Base-by-base conservation (phyloP, 64 coral and sea anemone species). In the Actinia tenebrosa region DNA sequence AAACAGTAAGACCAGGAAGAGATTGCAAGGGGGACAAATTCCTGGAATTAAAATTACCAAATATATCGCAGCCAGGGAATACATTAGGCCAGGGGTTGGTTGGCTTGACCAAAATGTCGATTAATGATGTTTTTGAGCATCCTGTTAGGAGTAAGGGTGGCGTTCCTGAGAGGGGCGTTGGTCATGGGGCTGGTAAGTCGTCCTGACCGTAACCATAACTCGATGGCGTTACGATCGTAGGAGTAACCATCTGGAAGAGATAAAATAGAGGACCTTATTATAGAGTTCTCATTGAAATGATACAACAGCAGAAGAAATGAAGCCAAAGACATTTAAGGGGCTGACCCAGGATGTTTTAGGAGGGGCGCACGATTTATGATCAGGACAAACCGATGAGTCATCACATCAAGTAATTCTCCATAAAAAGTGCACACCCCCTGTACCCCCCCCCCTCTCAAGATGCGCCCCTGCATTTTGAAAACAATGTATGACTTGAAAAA, bases 121-220 rank as follows among this genome's bases (percentile, higher is more conserved):
- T 90, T 84, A 25, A 99, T 99, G 60, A 99, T 86, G 13, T 86
- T 94, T 66, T 91, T 95, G 2, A 99, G 91, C 86, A 95, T 99
- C 78, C 93, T 95, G 78, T 99, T 99, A 15, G 97, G 97, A 7
- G 93, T 99, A 19, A 99, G 88, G 16, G 80, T 84, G 30, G 86
- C 88, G 53, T 80, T 95, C 77, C 92, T 94, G 61, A 99, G 60
- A 7, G 97, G 97, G 27, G 91, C 90, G 87, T 99, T 99, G 56
- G 90, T 99, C 97, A 99, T 99, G 19, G 97, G 97, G 50, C 97
- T 99, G 43, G 97, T 93, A 20, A 88, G 64, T 19, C 93, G 88
- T 3, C 97, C 93, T 18, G 97, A 94, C 47, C 80, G 88, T 64
- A 99, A 82, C 97, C 97, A 99, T 1, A 91, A 89, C 64, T 95